A percentile compares a stretch with the other conserved stretches of the same genome.
These are phyloP conservation scores for Acrocephalus scirpaceus DNA, from an alignment of 2,797 vertebrate genomes.

Conservation along the genomic window DNA sequence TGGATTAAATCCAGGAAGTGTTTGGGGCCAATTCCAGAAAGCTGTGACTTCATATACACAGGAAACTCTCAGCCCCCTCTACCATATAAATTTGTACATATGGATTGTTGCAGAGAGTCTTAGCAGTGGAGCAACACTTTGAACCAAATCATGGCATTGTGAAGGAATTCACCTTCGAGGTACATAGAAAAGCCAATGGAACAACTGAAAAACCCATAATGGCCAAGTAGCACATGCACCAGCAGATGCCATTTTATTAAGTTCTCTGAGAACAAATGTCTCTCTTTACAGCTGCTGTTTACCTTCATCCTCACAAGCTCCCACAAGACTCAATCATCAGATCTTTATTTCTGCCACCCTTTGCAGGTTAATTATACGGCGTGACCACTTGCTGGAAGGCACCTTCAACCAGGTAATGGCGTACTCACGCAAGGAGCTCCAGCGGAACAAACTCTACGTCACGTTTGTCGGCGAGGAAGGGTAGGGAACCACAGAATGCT, in stretches of 20 bases:
- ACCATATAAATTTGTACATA: background rate
- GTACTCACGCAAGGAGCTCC: conserved; percentile 96
- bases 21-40: background rate
- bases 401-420: conserved; percentile 99
- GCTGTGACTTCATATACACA: background rate
- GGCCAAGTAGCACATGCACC: background rate
- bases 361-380: conserved; percentile 88
- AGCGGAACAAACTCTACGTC: conserved; percentile 96
- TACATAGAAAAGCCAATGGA: background rate
- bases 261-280: background rate
- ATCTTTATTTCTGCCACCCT: background rate
- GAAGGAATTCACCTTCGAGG: background rate
- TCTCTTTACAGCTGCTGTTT: background rate
- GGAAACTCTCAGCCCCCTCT: background rate
- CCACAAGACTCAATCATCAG: background rate
- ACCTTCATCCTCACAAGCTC: background rate
- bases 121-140: background rate
- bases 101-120: background rate
- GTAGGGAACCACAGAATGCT: conserved; percentile 73
- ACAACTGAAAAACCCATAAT: background rate
- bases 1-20: background rate
- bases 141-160: background rate
- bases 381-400: conserved; percentile 94
- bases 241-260: background rate
- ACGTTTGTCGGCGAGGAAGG: conserved; percentile 96